A percentile compares a stretch with the other conserved stretches of the same genome.
Conservation (phyloP, 2,113 vertebrate species). For the Nyctibius bracteatus region DNA sequence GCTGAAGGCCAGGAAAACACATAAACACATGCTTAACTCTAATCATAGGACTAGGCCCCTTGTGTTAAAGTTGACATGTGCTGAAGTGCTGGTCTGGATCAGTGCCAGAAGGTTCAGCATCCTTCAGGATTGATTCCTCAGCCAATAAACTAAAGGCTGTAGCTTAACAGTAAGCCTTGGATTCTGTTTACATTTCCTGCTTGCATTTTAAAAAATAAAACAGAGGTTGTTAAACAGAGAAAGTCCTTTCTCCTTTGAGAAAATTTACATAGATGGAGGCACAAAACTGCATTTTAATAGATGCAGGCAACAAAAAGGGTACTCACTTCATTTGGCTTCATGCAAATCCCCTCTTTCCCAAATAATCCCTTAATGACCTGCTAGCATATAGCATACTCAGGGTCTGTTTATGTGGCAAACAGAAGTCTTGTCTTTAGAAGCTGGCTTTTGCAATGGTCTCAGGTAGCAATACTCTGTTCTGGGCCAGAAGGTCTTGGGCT, state of each 20-base stretch:
- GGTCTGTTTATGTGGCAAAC: background rate
- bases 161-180: conserved; percentile 1
- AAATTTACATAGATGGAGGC: background rate
- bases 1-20: conserved; percentile 34
- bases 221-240: background rate
- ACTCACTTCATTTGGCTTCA: background rate
- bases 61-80: conserved; percentile 46
- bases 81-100: conserved; percentile 38
- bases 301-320: background rate
- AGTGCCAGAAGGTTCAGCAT: conserved; percentile 18
- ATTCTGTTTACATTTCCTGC: conserved; percentile 43
- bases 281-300: background rate
- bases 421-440: background rate
- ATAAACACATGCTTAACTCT: conserved; percentile 61
- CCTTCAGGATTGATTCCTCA: conserved; percentile 26
- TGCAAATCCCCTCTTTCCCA: background rate
- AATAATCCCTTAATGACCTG: conserved; percentile 15
- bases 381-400: background rate
- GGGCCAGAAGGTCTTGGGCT: background rate
- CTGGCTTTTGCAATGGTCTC: background rate
- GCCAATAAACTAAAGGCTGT: background rate
- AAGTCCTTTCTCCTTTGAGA: background rate
- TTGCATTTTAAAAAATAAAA: conserved; percentile 15
- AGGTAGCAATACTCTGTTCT: background rate
- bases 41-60: conserved; percentile 17